Percentiles rank a stretch among this genome's conserved stretches.
These are phyloP conservation scores for Drosophila flavopinicola DNA, from an alignment of 2,888 invertebrate genomes.

Conservation along the genomic window DNA sequence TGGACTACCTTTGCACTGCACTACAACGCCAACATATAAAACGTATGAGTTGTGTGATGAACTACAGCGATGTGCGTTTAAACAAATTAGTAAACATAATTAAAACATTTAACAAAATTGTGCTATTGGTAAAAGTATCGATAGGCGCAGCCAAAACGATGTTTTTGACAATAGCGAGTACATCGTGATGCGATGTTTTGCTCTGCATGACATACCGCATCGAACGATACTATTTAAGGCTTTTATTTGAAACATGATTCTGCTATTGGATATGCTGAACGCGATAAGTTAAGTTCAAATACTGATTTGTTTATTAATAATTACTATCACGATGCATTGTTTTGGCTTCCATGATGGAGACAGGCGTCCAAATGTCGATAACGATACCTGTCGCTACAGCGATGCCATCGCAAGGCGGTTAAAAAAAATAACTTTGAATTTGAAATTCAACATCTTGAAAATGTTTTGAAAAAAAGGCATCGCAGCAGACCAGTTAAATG, in stretches of 20 bases:
- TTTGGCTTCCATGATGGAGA: too few species aligned
- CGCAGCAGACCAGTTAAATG: background rate
- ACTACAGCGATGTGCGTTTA: too few species aligned
- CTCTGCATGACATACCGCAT: background rate
- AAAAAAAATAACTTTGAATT: conserved; percentile 1
- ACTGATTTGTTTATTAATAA: too few species aligned
- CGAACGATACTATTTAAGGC: too few species aligned
- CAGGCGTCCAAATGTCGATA: conserved; percentile 1
- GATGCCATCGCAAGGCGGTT: background rate
- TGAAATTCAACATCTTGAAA: background rate
- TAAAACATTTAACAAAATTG: conserved; percentile 39
- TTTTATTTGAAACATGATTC: too few species aligned
- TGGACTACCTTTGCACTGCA: conserved; percentile 30
- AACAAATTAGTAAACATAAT: conserved; percentile 16
- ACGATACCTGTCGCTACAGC: background rate
- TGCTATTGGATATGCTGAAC: too few species aligned
- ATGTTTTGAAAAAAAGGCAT: background rate
- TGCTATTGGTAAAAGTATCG: conserved; percentile 17
- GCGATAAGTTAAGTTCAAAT: too few species aligned
- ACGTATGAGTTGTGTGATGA: too few species aligned
- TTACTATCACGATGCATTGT: too few species aligned
- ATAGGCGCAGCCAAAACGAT: conserved; percentile 9
- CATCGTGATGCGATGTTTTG: background rate
- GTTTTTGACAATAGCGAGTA: background rate
- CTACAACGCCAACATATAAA: too few species aligned